Base-by-base conservation (phyloP, 1,140 invertebrate genomes). In the Dysdera silvatica region DNA sequence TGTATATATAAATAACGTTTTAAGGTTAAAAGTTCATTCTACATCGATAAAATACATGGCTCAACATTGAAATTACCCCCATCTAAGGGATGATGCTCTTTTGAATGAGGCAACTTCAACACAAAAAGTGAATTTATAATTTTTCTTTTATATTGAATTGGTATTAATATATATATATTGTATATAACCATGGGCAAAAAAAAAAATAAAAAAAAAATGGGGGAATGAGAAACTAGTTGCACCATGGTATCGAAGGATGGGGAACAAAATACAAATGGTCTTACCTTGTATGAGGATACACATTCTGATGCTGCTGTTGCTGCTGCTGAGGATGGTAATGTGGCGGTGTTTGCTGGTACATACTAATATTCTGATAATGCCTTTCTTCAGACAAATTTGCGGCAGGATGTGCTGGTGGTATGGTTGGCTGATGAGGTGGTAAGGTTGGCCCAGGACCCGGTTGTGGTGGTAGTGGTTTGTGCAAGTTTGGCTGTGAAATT, bases 301-400 rank as follows among this genome's bases (percentile, higher is more conserved):
- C 52, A 49, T 56, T 63, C 40, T 32, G 52, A 40, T 43, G 33
- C 1, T 55, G 61, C 16, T 12, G 24, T 7, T 23, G 28, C 24
- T 55, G 53, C n/a, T 26, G 48, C 20, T 52, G 58, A 14, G 32
- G 32, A n/a, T n/a, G n/a, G n/a, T n/a, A n/a, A 35, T 61, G 51
- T 3, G 10, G 52, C 26, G 40, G 43, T 40, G 56, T 51, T 23
- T 68, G 67, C 45, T 71, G 71, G 41, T 72, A 72, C 28, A 72
- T 37, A 33, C 61, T 66, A 16, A 72, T 70, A 52, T 72, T 72
- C 32, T 72, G 71, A 57, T 72, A 72, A 48, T 71, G 69, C 23
- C 70, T 62, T 51, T 72, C 71, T 52, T 71, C 71, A 41, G 66
- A 64, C 45, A 65, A 32, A 20, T 33, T 51, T 32, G 52, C 54